Base-by-base conservation (phyloP, 1,140 invertebrate genomes). In the Helicoverpa armigera region DNA sequence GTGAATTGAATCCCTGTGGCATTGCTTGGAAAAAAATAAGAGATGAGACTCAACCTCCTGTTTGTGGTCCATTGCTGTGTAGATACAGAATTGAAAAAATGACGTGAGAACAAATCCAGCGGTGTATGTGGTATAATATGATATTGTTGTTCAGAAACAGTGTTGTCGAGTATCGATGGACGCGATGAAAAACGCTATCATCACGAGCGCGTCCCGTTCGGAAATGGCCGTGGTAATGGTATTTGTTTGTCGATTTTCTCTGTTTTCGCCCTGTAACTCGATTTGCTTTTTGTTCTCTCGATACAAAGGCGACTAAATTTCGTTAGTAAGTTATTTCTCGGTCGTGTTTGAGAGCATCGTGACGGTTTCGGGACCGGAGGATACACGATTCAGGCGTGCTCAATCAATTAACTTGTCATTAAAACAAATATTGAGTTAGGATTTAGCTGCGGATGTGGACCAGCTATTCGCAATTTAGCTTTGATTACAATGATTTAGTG, bases 221-320 rank as follows among this genome's bases (percentile, higher is more conserved):
- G 90, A 92, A 92, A 93, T 92, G 90, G 89, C 92, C 92, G 90
- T 92, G 88, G 82, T 93, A 93, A 93, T 94, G 89, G 86, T 93
- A 86, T 94, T 94, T 94, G 91, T 94, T 91, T 88, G 93, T 94
- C 82, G 92, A 95, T 94, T 95, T 92, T 94, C 81, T 94, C 92
- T 92, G 90, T 93, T 95, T 85, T 92, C 90, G 89, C 77, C 79
- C 87, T 87, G 92, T 95, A 95, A 95, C 93, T 95, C 91, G 93
- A 95, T 95, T 95, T 94, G 92, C 89, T 94, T 94, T 94, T 94
- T 94, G 90, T 91, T 79, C 82, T 69, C 48, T 35, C 31, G 51
- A 60, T 84, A 94, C 92, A 94, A 94, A 91, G 86, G 87, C 86
- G 86, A 87, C 85, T 91, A 94, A 94, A 94, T 91, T 94, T 94